Evolutionary conservation across 1,140 invertebrate species (phyloP).

Genomic region (Rhizoglyphus robini): DNA sequence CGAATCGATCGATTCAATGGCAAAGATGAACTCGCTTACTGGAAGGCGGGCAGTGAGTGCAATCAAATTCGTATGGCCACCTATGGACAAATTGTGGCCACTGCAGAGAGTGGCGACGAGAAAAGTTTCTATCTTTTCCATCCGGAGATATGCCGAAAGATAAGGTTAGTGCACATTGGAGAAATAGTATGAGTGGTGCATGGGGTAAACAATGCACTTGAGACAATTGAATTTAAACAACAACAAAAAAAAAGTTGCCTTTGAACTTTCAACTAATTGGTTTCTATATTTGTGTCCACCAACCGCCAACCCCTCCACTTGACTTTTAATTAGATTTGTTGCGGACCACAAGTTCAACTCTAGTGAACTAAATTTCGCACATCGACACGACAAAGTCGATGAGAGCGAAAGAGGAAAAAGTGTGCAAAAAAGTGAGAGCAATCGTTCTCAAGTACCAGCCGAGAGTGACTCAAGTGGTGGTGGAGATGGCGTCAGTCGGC

Average conservation of each 20-base stretch:
- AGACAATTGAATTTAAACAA: too few relatives aligned
- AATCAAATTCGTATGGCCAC: conserved; percentile 17
- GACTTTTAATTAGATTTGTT: background rate
- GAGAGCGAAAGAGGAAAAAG: background rate
- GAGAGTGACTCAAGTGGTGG: background rate
- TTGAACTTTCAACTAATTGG: background rate
- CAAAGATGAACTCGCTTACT: conserved; percentile 34
- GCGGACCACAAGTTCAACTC: background rate
- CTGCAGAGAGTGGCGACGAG: background rate
- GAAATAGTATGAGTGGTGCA: background rate
- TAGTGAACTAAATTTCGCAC: background rate
- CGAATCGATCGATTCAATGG: conserved; percentile 44
- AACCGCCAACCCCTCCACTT: too few relatives aligned
- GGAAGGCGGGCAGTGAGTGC: conserved; percentile 15
- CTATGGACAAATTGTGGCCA: conserved; percentile 19
- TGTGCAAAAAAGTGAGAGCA: background rate
- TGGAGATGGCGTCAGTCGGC: background rate
- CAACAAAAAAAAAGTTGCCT: too few relatives aligned
- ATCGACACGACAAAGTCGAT: background rate
- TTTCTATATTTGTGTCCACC: background rate
- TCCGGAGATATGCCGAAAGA: conserved; percentile 23
- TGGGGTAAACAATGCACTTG: background rate
- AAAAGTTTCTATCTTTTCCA: conserved; percentile 17
- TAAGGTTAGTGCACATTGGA: too few relatives aligned
- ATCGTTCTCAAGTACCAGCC: background rate